These are phyloP conservation scores for Pica pica DNA, from an alignment of 2,113 vertebrate genomes.

Conservation along the genomic window DNA sequence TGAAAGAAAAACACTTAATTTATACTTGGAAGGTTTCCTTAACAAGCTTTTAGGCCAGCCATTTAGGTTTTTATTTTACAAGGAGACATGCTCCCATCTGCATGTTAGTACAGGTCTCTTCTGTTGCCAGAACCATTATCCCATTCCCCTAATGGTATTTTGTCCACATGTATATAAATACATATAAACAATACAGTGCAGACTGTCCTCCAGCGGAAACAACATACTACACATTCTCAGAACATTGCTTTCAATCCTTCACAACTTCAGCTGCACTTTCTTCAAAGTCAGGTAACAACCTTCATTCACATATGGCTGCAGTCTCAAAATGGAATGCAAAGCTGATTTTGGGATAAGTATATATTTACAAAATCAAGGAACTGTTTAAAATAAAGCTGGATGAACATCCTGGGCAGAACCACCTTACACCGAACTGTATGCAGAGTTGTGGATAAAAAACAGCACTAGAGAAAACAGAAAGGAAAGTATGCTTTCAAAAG, in stretches of 20 bases:
- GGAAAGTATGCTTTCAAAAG: background rate
- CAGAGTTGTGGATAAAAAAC: background rate
- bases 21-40: background rate
- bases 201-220: background rate
- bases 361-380: background rate
- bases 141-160: background rate
- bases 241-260: background rate
- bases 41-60: background rate
- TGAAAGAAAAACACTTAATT: background rate
- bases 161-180: background rate
- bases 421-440: background rate
- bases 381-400: background rate
- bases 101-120: background rate
- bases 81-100: background rate
- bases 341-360: background rate
- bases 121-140: background rate
- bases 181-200: background rate
- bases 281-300: background rate
- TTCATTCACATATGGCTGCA: background rate
- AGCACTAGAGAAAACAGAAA: background rate
- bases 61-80: background rate
- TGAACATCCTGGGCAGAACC: background rate
- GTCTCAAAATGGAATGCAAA: background rate
- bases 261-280: background rate
- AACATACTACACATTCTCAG: background rate